A percentile compares a stretch with the other conserved stretches of the same genome.
Evolutionary conservation across 1,140 invertebrate species (phyloP).

Genomic region (Carposina sasakii): DNA sequence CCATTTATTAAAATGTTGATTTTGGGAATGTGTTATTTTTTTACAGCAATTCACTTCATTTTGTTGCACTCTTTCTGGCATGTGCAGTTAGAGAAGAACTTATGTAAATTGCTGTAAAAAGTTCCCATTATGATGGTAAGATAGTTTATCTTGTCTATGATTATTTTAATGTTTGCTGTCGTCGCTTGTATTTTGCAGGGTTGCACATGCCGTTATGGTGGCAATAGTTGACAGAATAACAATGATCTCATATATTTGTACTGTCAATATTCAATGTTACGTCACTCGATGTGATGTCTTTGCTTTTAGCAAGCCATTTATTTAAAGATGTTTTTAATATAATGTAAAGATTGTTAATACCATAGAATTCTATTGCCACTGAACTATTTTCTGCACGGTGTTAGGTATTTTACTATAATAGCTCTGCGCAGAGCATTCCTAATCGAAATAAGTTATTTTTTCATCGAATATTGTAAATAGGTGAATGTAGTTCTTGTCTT

Average conservation of each 20-base stretch:
- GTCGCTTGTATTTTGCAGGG: slow-evolving; percentile 17
- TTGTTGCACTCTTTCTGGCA: too few relatives aligned
- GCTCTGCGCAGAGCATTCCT: slow-evolving; percentile 60
- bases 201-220: slow-evolving; percentile 14
- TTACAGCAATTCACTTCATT: too few relatives aligned
- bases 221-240: slow-evolving; percentile 29
- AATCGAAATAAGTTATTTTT: slow-evolving; percentile 50
- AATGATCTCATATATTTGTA: slow-evolving; percentile 56
- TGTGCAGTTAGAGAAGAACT: too few relatives aligned
- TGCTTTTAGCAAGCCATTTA: too few relatives aligned
- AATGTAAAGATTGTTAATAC: background rate
- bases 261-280: too few relatives aligned
- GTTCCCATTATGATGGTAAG: too few relatives aligned
- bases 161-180: slow-evolving; percentile 15
- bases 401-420: slow-evolving; percentile 33
- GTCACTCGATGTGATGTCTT: too few relatives aligned
- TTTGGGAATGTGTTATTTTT: too few relatives aligned
- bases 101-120: too few relatives aligned
- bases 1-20: too few relatives aligned
- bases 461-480: slow-evolving; percentile 65
- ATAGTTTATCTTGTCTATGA: slow-evolving; percentile 15
- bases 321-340: too few relatives aligned
- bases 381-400: slow-evolving; percentile 33
- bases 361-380: slow-evolving; percentile 29
- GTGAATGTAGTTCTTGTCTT: too few relatives aligned